Percentiles rank a stretch among this genome's conserved stretches.
Conservation (phyloP, 2,888 invertebrate species). For the Buathra laborator region DNA sequence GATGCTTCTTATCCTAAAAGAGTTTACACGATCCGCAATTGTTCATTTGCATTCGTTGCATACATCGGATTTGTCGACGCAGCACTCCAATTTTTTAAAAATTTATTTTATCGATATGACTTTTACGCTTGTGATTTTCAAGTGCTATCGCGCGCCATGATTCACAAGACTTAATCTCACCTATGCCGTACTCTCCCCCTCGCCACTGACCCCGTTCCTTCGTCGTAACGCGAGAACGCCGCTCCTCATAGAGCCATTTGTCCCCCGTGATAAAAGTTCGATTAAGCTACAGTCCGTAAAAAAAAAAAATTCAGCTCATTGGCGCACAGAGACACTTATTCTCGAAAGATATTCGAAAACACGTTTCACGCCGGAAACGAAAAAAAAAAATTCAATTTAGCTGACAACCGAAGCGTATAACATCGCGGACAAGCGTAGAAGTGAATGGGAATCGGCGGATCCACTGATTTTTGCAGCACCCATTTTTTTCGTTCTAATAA, state of each 20-base stretch:
- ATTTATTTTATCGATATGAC: constrained; percentile 62
- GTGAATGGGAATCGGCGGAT: neutral
- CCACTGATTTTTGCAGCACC: constrained; percentile 36
- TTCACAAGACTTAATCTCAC: constrained; percentile 42
- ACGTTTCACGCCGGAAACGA: neutral
- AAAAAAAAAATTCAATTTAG: neutral
- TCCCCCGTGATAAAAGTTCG: constrained; percentile 20
- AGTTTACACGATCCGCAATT: constrained; percentile 53
- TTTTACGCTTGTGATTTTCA: constrained; percentile 56
- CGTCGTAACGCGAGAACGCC: constrained; percentile 10
- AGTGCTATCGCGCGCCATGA: constrained; percentile 16
- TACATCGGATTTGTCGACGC: constrained; percentile 25
- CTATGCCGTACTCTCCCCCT: constrained; percentile 20
- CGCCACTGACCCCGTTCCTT: constrained; percentile 31
- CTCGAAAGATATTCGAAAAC: neutral
- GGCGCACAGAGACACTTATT: constrained; percentile 8
- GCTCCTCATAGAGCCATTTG: constrained; percentile 51
- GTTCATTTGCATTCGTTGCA: constrained; percentile 52
- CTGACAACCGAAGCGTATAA: constrained; percentile 16
- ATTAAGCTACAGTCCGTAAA: constrained; percentile 7
- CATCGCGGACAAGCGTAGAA: constrained; percentile 35
- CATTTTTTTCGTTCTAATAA: constrained; percentile 17
- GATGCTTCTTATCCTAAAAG: constrained; percentile 41
- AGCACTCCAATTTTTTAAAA: constrained; percentile 22
- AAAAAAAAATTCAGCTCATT: constrained; percentile 7